Conservation (phyloP, 2,113 vertebrate genomes). For the Oncorhynchus gorbuscha region DNA sequence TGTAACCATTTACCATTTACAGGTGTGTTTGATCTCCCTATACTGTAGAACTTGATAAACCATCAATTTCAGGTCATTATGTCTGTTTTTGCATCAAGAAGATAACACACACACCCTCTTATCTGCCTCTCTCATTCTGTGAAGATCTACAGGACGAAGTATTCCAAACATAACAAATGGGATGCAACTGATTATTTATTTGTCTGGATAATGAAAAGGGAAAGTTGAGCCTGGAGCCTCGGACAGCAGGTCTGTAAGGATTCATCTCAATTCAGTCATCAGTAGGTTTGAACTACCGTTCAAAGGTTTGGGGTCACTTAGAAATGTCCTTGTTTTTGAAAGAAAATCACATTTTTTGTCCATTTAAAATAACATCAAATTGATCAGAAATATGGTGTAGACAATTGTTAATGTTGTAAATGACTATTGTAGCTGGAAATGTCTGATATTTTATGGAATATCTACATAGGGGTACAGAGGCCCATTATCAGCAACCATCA, state of each 20-base stretch:
- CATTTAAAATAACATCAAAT: no score
- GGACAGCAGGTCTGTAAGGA: constrained; percentile 1
- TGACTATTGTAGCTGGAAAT: no score
- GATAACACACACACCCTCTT: neutral
- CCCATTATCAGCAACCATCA: no score
- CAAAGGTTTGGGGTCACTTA: no score
- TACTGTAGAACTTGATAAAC: constrained; percentile 6
- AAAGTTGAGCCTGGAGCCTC: constrained; percentile 6
- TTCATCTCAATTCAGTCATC: constrained; percentile 21
- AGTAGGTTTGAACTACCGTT: neutral
- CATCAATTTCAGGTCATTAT: constrained; percentile 1
- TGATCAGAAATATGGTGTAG: no score
- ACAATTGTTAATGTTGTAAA: no score
- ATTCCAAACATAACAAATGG: constrained; percentile 9
- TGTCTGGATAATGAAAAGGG: constrained; percentile 25
- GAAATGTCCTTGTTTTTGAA: no score
- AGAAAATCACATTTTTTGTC: no score
- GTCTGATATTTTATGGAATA: no score
- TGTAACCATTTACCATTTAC: neutral
- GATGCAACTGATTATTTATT: constrained; percentile 31
- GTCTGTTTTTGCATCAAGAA: neutral
- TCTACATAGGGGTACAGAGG: no score
- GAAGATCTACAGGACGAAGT: neutral
- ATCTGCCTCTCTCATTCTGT: neutral
- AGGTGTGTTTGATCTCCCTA: neutral